Conservation (phyloP, 1,140 invertebrate genomes). For the Drosophila willistoni region DNA sequence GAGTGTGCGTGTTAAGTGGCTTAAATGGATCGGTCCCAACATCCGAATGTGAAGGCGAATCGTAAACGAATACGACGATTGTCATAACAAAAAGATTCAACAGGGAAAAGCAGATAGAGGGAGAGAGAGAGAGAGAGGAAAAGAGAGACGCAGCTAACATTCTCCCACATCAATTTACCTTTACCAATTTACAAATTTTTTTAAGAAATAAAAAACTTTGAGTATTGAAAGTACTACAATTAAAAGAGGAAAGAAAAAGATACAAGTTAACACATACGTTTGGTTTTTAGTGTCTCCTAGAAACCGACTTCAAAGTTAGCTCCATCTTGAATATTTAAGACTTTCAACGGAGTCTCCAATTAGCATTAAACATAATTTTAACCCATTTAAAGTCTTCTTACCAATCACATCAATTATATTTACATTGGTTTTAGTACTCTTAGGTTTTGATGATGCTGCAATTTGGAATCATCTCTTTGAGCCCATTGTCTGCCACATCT, state of each 20-base stretch:
- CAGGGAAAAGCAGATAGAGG: neutral
- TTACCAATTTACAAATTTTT: too few relatives aligned
- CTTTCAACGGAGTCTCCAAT: neutral
- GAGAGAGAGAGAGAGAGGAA: neutral
- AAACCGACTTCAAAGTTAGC: neutral
- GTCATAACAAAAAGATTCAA: constrained; percentile 49
- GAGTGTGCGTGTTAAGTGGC: constrained; percentile 66
- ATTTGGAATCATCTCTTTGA: neutral
- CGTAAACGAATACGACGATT: constrained; percentile 26
- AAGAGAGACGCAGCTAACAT: neutral
- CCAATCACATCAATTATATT: neutral
- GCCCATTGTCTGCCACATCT: neutral
- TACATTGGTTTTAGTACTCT: neutral
- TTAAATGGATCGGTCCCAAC: constrained; percentile 61
- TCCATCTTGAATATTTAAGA: neutral
- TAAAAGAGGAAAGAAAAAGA: too few relatives aligned
- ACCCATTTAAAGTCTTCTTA: constrained; percentile 3
- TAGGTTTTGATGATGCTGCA: neutral
- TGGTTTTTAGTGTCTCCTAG: too few relatives aligned
- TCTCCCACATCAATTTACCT: neutral
- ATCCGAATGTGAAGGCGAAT: constrained; percentile 17
- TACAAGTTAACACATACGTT: too few relatives aligned
- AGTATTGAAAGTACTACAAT: too few relatives aligned
- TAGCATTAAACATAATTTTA: neutral
- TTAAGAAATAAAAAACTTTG: too few relatives aligned